phyloP scores from a whole-genome alignment of 2,888 invertebrate genomes.

The Rhaphigaster nebulosa region DNA sequence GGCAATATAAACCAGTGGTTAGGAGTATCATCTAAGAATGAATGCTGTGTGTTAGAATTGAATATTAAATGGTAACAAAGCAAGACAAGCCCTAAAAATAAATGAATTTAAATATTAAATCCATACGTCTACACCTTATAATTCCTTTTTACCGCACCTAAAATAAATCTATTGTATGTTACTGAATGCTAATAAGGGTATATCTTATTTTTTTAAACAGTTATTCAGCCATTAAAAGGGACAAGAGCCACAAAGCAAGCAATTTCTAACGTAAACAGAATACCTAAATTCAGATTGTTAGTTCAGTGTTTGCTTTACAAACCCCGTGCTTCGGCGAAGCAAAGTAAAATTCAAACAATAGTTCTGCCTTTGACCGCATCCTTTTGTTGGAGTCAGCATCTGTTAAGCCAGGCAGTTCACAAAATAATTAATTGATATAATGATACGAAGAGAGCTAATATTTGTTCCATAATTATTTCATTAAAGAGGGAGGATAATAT shows the following conservation, averaged over 20 bases:
- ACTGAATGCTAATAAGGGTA: not conserved
- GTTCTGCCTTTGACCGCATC: not conserved
- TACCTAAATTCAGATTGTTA: not conserved
- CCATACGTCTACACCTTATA: not conserved
- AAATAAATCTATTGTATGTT: not conserved
- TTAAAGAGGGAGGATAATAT: too few relatives aligned
- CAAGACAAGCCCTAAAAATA: not conserved
- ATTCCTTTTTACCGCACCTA: not conserved
- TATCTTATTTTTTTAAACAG: not conserved
- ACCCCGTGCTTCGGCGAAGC: not conserved
- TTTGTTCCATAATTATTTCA: not conserved
- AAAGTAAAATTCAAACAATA: constrained; percentile 16
- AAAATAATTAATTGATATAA: not conserved
- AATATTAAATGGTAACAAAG: not conserved
- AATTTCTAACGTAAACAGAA: constrained; percentile 6
- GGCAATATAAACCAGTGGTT: too few relatives aligned
- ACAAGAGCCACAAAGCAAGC: not conserved
- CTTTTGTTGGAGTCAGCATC: not conserved
- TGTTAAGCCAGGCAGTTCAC: not conserved
- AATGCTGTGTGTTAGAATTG: too few relatives aligned
- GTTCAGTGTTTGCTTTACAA: not conserved
- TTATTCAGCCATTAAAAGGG: not conserved
- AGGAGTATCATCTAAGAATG: too few relatives aligned
- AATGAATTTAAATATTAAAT: too few relatives aligned
- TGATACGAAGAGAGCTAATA: not conserved